Conservation (phyloP, 2,797 vertebrate genomes). For the Oceanodroma leucorhoa region DNA sequence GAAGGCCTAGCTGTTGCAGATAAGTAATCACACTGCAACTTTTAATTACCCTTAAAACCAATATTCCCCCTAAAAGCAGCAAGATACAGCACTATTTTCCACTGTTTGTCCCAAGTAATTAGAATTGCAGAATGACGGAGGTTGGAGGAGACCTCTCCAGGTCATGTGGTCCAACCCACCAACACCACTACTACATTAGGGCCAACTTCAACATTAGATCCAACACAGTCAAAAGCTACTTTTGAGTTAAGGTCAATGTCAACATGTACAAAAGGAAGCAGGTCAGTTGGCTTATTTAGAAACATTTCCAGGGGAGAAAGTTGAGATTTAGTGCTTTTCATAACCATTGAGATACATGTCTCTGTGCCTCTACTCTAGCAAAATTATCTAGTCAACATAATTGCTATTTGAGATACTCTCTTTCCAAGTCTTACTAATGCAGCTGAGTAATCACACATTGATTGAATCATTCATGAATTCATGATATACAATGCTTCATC, state of each 20-base stretch:
- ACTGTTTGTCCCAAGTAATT: neutral
- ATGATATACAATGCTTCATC: neutral
- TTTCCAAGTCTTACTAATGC: neutral
- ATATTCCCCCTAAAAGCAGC: neutral
- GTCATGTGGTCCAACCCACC: neutral
- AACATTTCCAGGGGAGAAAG: neutral
- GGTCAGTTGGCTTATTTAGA: neutral
- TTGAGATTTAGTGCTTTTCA: neutral
- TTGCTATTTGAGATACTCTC: neutral
- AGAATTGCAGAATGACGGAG: neutral
- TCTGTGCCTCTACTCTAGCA: neutral
- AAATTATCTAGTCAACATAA: neutral
- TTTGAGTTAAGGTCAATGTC: neutral
- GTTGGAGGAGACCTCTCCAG: neutral
- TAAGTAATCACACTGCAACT: neutral
- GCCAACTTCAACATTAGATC: neutral
- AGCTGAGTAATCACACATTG: neutral
- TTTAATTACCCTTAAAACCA: neutral
- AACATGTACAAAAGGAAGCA: neutral
- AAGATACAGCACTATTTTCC: neutral
- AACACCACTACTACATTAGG: neutral
- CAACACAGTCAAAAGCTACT: neutral
- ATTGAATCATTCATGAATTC: neutral
- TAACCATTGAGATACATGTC: neutral
- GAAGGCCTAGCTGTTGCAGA: neutral